phyloP scores from a whole-genome alignment of 1,140 invertebrate species.

The Plodia interpunctella region DNA sequence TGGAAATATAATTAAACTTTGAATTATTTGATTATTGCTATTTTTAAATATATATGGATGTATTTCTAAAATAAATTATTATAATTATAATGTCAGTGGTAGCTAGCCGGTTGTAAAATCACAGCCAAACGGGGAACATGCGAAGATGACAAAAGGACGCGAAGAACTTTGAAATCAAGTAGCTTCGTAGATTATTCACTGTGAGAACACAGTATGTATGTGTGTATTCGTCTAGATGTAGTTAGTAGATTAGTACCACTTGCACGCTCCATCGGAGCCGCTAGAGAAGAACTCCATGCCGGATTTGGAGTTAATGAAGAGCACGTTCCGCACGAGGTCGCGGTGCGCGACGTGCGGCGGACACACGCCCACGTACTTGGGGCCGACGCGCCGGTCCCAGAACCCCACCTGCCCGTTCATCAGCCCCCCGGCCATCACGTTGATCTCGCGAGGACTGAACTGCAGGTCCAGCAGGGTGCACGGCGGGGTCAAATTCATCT shows the following conservation, averaged over 20 bases:
- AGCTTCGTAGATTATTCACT: too few relatives aligned
- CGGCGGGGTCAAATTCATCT: conserved; percentile 73
- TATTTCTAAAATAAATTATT: too few relatives aligned
- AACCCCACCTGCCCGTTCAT: conserved; percentile 78
- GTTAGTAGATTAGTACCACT: conserved; percentile 64
- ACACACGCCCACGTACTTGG: conserved; percentile 74
- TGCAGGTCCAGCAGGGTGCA: conserved; percentile 88
- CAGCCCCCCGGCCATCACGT: conserved; percentile 79
- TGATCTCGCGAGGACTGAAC: conserved; percentile 92
- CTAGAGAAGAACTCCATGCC: conserved; percentile 92
- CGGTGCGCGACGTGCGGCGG: conserved; percentile 84
- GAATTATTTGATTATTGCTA: too few relatives aligned
- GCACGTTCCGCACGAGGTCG: conserved; percentile 85
- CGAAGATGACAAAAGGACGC: too few relatives aligned
- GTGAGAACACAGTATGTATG: too few relatives aligned
- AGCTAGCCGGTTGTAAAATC: too few relatives aligned
- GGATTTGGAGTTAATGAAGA: conserved; percentile 90
- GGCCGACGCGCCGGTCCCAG: conserved; percentile 87
- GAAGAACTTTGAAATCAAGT: too few relatives aligned
- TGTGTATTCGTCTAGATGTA: too few relatives aligned
- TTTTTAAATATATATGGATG: too few relatives aligned
- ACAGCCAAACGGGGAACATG: too few relatives aligned
- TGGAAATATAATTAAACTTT: too few relatives aligned
- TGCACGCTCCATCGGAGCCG: conserved; percentile 90
- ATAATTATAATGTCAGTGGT: too few relatives aligned